Evolutionary conservation across 2,888 invertebrate species (phyloP).

Genomic region (Cheilosia impressa): DNA sequence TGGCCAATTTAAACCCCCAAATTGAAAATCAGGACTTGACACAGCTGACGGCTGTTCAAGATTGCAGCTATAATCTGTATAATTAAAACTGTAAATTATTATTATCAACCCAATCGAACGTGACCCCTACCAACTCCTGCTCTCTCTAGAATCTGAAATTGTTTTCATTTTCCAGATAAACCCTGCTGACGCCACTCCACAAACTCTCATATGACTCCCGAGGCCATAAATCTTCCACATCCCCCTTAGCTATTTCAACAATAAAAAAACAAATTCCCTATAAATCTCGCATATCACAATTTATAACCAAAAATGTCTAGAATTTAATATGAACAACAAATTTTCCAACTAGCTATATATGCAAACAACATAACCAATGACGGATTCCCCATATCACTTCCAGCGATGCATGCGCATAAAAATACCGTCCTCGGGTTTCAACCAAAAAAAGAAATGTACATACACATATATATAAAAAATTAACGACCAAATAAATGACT

Average conservation of each 20-base stretch:
- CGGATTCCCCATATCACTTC: constrained; percentile 30
- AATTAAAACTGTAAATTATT: constrained; percentile 23
- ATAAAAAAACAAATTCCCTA: constrained; percentile 29
- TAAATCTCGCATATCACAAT: constrained; percentile 61
- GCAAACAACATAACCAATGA: constrained; percentile 32
- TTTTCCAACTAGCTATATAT: constrained; percentile 24
- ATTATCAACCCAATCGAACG: constrained; percentile 40
- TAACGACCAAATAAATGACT: constrained; percentile 70
- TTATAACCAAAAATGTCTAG: constrained; percentile 41
- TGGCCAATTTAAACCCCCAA: not conserved
- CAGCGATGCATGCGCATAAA: constrained; percentile 5
- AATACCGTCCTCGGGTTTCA: constrained; percentile 24
- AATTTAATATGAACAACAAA: constrained; percentile 55
- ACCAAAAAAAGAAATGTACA: constrained; percentile 14
- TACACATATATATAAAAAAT: constrained; percentile 29
- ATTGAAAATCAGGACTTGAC: not conserved
- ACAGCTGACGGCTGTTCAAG: not conserved
- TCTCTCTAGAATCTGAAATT: not conserved
- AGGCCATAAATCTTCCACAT: constrained; percentile 50
- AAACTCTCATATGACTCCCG: constrained; percentile 37
- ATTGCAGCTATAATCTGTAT: constrained; percentile 23
- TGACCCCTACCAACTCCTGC: not conserved
- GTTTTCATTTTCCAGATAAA: constrained; percentile 26
- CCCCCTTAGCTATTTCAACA: constrained; percentile 27
- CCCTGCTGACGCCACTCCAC: constrained; percentile 45